Conservation (phyloP, 2,113 vertebrate genomes). For the Oryzias woworae region DNA sequence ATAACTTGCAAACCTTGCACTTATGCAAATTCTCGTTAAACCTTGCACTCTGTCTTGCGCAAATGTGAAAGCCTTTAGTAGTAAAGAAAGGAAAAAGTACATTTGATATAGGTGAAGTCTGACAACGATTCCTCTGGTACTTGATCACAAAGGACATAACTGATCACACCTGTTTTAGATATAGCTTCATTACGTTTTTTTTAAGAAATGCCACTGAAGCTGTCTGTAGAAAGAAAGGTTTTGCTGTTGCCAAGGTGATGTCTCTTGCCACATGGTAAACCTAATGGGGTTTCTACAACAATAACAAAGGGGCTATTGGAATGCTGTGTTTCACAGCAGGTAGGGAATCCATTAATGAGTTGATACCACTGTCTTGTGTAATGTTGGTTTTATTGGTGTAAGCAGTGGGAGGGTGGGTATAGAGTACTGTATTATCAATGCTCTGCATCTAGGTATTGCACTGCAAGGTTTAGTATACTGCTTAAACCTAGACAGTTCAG, state of each 20-base stretch:
- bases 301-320: constrained; percentile 48
- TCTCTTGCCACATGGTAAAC: constrained; percentile 40
- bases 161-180: constrained; percentile 57
- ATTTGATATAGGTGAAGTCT: constrained; percentile 8
- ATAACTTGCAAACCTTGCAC: constrained; percentile 67
- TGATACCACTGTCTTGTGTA: constrained; percentile 46
- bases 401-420: constrained; percentile 28
- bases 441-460: constrained; percentile 59
- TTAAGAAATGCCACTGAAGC: constrained; percentile 58
- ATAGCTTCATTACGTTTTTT: constrained; percentile 41
- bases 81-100: constrained; percentile 13
- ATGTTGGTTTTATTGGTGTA: constrained; percentile 35
- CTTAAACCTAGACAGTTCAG: constrained; percentile 45
- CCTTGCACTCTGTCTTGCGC: constrained; percentile 66
- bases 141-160: constrained; percentile 54
- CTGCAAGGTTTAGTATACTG: constrained; percentile 40
- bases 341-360: constrained; percentile 28
- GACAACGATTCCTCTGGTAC: constrained; percentile 51
- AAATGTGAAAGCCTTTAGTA: constrained; percentile 42
- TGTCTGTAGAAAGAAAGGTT: constrained; percentile 50
- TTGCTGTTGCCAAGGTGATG: constrained; percentile 59
- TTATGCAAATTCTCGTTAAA: constrained; percentile 74
- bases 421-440: constrained; percentile 58
- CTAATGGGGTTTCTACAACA: constrained; percentile 36
- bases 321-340: constrained; percentile 51